These are phyloP conservation scores for Trinorchestia longiramus DNA, from an alignment of 1,140 invertebrate species.

Conservation along the genomic window DNA sequence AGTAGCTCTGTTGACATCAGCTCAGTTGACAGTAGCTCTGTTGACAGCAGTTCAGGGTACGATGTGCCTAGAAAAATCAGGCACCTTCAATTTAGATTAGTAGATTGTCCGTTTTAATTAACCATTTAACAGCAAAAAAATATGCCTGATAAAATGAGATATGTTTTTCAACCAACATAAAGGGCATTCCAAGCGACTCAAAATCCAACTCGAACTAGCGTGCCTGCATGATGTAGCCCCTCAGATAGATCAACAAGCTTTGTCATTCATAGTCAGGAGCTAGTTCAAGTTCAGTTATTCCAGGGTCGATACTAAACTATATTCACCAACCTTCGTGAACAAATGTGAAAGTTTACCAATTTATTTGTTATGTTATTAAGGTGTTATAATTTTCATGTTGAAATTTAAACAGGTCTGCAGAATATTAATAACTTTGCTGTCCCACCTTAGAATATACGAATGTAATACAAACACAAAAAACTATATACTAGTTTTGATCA, in stretches of 20 bases:
- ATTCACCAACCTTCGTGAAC: not conserved
- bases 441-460: not conserved
- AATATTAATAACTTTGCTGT: not conserved
- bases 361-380: not conserved
- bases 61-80: too few relatives aligned
- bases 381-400: too few relatives aligned
- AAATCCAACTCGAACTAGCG: not conserved
- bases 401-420: not conserved
- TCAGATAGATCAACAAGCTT: not conserved
- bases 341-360: not conserved
- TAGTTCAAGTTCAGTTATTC: not conserved
- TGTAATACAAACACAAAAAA: not conserved
- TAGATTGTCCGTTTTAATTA: not conserved
- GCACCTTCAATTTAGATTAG: not conserved
- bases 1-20: too few relatives aligned
- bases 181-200: not conserved
- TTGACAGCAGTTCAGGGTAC: too few relatives aligned
- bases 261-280: not conserved
- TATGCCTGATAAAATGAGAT: not conserved
- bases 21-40: too few relatives aligned
- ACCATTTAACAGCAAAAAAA: not conserved
- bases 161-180: not conserved
- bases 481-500: not conserved
- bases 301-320: not conserved
- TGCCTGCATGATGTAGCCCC: not conserved